Evolutionary conservation across 2,888 invertebrate genomes (phyloP).

Genomic region (Hydraecia micacea): DNA sequence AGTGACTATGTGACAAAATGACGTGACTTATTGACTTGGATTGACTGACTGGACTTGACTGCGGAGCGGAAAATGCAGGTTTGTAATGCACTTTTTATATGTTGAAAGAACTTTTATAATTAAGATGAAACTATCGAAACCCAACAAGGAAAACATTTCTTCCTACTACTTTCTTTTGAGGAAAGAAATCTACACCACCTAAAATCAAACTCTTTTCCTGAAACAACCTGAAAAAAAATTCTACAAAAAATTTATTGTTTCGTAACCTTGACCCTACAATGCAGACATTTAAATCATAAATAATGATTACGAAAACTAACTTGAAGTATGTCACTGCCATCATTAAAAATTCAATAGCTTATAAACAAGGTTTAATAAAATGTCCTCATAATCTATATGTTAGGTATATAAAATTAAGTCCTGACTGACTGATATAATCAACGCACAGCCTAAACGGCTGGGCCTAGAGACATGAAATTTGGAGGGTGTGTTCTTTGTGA

Average conservation of each 20-base stretch:
- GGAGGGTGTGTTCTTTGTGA: too few species aligned
- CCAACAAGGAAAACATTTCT: neutral
- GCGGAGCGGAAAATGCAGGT: conserved; percentile 64
- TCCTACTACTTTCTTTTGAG: neutral
- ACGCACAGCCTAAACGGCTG: too few species aligned
- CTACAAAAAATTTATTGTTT: neutral
- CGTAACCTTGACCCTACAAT: conserved; percentile 8
- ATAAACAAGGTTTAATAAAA: neutral
- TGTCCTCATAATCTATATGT: neutral
- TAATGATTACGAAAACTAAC: conserved; percentile 24
- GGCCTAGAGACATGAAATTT: too few species aligned
- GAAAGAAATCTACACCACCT: too few species aligned
- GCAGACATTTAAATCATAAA: conserved; percentile 3
- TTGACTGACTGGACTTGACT: conserved; percentile 67
- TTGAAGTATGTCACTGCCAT: conserved; percentile 30
- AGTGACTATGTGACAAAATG: conserved; percentile 69
- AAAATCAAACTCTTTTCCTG: neutral
- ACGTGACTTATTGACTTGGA: conserved; percentile 71
- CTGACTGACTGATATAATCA: too few species aligned
- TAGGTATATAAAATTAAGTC: too few species aligned
- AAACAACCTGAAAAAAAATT: neutral
- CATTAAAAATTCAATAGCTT: neutral
- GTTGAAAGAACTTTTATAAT: neutral
- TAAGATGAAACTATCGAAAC: neutral
- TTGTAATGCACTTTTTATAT: conserved; percentile 54